These are phyloP conservation scores for Nibea coibor DNA, from an alignment of 2,113 vertebrate species.

Conservation along the genomic window DNA sequence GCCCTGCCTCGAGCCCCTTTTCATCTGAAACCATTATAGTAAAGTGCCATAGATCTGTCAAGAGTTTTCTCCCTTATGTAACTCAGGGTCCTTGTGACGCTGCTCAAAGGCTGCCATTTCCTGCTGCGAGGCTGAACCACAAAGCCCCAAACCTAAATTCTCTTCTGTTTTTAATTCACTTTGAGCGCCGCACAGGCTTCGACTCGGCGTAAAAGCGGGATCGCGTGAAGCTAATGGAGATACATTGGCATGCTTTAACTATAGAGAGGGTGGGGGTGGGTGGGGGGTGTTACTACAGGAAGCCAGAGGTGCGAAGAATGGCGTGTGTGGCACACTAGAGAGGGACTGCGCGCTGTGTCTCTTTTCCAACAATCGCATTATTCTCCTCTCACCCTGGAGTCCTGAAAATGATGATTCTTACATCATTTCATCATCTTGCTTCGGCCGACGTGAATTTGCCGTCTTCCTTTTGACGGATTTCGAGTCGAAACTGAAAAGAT, in stretches of 20 bases:
- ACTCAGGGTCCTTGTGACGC: constrained; percentile 60
- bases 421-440: too few relatives aligned
- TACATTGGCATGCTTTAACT: constrained; percentile 1
- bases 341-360: neutral
- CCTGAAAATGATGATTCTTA: neutral
- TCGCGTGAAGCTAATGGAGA: constrained; percentile 22
- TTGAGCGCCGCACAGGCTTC: constrained; percentile 23
- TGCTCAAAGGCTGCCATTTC: constrained; percentile 46
- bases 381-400: neutral
- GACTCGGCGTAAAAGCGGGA: constrained; percentile 1
- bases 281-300: constrained; percentile 37
- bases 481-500: constrained; percentile 38
- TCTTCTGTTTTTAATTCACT: constrained; percentile 29
- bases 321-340: neutral
- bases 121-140: constrained; percentile 41
- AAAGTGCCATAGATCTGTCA: constrained; percentile 54
- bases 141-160: constrained; percentile 44
- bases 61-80: constrained; percentile 36
- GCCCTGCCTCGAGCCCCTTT: constrained; percentile 47
- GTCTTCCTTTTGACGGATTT: neutral
- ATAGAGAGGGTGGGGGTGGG: neutral
- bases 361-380: neutral
- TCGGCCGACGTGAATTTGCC: neutral
- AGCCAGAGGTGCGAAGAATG: constrained; percentile 11
- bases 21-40: constrained; percentile 55